A percentile compares a stretch with the other conserved stretches of the same genome.
phyloP scores from a whole-genome alignment of 1,140 invertebrate genomes.

The Homalodisca vitripennis region DNA sequence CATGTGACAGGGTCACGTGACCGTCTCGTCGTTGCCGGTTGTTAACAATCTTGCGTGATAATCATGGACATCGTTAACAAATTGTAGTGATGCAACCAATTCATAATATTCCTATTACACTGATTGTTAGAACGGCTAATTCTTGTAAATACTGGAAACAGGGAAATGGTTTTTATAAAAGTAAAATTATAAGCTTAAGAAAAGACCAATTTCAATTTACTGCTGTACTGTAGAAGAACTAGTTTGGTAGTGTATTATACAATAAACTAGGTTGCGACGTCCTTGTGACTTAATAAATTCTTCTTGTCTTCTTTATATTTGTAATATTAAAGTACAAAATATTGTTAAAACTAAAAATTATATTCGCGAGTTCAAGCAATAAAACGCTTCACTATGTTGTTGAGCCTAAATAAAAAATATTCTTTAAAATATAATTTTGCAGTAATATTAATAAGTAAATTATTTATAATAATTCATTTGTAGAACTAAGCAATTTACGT shows the following conservation, averaged over 20 bases:
- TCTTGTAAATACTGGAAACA: slow-evolving; percentile 20
- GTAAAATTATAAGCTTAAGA: slow-evolving; percentile 5
- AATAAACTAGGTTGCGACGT: too few relatives aligned
- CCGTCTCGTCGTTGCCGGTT: background rate
- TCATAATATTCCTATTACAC: background rate
- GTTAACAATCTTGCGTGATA: background rate
- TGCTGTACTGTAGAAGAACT: background rate
- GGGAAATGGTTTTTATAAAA: background rate
- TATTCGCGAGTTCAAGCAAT: background rate
- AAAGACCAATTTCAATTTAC: slow-evolving; percentile 15
- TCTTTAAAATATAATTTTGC: too few relatives aligned
- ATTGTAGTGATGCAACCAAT: background rate
- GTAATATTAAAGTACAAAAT: background rate
- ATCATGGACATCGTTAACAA: background rate
- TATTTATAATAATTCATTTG: too few relatives aligned
- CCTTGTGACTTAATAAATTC: background rate
- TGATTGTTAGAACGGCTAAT: background rate
- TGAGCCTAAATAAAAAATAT: too few relatives aligned
- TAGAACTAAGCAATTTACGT: too few relatives aligned
- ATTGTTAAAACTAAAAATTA: background rate
- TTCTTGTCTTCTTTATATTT: background rate
- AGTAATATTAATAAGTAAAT: too few relatives aligned
- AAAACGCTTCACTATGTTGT: too few relatives aligned
- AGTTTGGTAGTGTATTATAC: background rate
- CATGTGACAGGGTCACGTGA: background rate